A percentile compares a stretch with the other conserved stretches of the same genome.
phyloP scores from a whole-genome alignment of 2,797 vertebrate species.

The Ambastaia sidthimunki region DNA sequence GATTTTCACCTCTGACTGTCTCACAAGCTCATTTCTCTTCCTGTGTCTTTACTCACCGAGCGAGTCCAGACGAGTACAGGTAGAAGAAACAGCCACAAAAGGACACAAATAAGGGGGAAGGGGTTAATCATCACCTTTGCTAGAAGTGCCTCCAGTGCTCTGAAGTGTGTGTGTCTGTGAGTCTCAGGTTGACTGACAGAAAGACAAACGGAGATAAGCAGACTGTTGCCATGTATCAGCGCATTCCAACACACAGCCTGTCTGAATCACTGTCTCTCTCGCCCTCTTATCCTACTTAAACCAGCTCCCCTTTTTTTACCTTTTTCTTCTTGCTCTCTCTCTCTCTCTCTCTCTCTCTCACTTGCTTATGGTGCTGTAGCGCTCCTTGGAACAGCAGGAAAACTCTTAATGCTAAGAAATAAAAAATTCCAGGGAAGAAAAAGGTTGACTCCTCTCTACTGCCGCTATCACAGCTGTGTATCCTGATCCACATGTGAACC shows the following conservation, averaged over 20 bases:
- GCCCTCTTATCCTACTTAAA: background rate
- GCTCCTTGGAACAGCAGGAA: conserved; percentile 1
- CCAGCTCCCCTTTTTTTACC: background rate
- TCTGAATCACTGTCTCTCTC: conserved; percentile 51
- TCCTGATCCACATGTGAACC: conserved; percentile 10
- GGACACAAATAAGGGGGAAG: conserved; percentile 26
- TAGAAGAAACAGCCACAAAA: conserved; percentile 33
- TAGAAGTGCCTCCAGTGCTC: conserved; percentile 58
- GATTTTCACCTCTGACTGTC: conserved; percentile 12
- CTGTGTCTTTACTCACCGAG: conserved; percentile 24
- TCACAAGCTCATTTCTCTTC: conserved; percentile 5
- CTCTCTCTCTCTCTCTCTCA: background rate
- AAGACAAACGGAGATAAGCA: conserved; percentile 74
- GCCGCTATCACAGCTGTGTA: conserved; percentile 34
- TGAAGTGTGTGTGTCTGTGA: conserved; percentile 23
- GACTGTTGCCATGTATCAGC: conserved; percentile 72
- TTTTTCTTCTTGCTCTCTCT: background rate
- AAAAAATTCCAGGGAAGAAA: conserved; percentile 17
- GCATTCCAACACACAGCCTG: conserved; percentile 67
- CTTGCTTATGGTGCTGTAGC: background rate
- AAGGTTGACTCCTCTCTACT: background rate
- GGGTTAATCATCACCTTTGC: conserved; percentile 49
- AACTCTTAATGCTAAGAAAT: background rate
- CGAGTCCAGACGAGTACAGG: conserved; percentile 54
- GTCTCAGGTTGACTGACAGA: conserved; percentile 67